Evolutionary conservation across 92 coral and sea anemone genomes (phyloP), one percentile per base, ranked within the genome.

Genomic region (Galaxea fascicularis): DNA sequence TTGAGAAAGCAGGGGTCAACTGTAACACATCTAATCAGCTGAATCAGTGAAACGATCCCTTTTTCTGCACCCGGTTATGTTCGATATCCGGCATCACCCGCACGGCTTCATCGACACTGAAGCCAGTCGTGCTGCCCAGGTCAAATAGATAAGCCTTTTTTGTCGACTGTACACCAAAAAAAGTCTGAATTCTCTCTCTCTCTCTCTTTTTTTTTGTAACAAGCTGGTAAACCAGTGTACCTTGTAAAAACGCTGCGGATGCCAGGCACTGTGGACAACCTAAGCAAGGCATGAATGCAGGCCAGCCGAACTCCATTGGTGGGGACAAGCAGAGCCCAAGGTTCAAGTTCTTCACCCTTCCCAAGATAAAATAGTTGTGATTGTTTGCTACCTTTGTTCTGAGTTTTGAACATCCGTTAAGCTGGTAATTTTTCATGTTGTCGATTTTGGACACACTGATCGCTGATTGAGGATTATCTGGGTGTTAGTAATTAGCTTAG

Each of bases 181-280:
- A 0, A n/a, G 6, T 11, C 13, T 8, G 1, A n/a, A n/a, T n/a
- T n/a, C n/a, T n/a, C n/a, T n/a, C n/a, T n/a, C n/a, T n/a, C n/a
- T n/a, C n/a, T 35, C 41, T 6, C 6, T 6, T 35, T 35, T 35
- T 35, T 35, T 35, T 35, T 35, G 6, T 6, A 17, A 15, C 22
- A 15, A 10, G 14, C 1, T 20, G 4, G n/a, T 9, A 63, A 63
- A 62, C 30, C 39, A n/a, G n/a, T 29, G 28, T 65, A 79, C 84
- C 84, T 79, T 66, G 65, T 18, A 53, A 29, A 0, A 64, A 66
- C 31, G 76, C 41, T 8, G 75, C 49, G 16, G 84, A 29, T 51
- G 75, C 65, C 12, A 66, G 30, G 22, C 84, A 79, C 13, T 79
- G 84, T 1, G 72, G 51, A 31, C 84, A 79, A 31, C 76, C 76